phyloP scores from a whole-genome alignment of 2,113 vertebrate genomes.

The Chaenocephalus aceratus region DNA sequence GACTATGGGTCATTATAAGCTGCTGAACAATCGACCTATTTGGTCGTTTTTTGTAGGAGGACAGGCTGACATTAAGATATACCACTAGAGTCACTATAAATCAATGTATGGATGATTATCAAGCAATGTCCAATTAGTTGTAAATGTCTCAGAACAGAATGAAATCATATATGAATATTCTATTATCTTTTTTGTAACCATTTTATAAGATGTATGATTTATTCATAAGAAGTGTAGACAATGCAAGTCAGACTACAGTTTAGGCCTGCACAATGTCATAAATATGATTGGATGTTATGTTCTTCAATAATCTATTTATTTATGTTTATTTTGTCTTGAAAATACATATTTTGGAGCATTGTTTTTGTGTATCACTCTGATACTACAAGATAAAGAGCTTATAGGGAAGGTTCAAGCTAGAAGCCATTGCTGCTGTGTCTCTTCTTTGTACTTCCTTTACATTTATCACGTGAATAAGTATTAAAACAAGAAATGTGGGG shows the following conservation, averaged over 20 bases:
- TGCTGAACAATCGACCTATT: no score
- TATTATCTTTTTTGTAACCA: background rate
- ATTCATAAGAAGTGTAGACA: no score
- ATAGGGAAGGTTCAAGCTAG: no score
- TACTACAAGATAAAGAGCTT: no score
- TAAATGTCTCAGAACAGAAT: background rate
- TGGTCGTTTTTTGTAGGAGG: no score
- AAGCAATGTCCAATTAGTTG: background rate
- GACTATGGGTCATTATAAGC: no score
- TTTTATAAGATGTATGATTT: constrained; percentile 8
- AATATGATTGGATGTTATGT: background rate
- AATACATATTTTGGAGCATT: no score
- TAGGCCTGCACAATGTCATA: background rate
- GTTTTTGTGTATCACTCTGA: no score
- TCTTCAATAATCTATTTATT: background rate
- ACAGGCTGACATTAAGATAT: background rate
- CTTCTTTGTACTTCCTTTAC: no score
- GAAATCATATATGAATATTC: constrained; percentile 9
- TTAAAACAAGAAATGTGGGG: no score
- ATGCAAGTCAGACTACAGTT: background rate
- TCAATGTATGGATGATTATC: constrained; percentile 21
- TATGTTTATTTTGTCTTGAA: background rate
- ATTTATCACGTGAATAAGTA: no score
- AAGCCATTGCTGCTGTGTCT: no score
- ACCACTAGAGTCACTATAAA: background rate